A percentile compares a stretch with the other conserved stretches of the same genome.
phyloP scores from a whole-genome alignment of 1,140 invertebrate genomes.

The Glossosoma conforme region DNA sequence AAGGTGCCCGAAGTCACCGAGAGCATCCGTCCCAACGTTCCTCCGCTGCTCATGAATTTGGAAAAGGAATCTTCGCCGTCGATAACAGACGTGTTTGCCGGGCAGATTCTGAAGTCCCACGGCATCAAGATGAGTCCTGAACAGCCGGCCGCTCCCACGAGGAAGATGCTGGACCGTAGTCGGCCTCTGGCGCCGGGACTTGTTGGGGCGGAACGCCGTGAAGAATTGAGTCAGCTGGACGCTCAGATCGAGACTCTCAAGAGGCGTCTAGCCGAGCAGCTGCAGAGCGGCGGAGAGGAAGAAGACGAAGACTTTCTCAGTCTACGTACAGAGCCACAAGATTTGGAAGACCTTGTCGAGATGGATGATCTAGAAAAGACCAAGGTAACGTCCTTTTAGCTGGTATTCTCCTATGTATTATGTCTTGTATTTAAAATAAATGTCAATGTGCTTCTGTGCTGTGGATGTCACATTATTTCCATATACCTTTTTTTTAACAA shows the following conservation, averaged over 20 bases:
- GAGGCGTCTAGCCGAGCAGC: constrained; percentile 48
- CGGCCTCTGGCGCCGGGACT: too few relatives aligned
- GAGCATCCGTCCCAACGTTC: constrained; percentile 45
- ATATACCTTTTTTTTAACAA: too few relatives aligned
- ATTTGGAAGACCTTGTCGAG: constrained; percentile 27
- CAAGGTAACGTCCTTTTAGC: neutral
- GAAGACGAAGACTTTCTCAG: constrained; percentile 59
- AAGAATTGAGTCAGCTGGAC: constrained; percentile 51
- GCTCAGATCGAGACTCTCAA: constrained; percentile 51
- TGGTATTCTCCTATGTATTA: neutral
- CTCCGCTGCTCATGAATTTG: constrained; percentile 48
- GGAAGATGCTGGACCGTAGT: too few relatives aligned
- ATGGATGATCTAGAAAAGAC: too few relatives aligned
- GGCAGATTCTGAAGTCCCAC: constrained; percentile 51
- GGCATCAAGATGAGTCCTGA: constrained; percentile 38
- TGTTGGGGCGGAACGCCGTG: too few relatives aligned
- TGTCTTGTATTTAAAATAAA: too few relatives aligned
- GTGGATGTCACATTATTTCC: too few relatives aligned
- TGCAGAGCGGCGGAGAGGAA: constrained; percentile 53
- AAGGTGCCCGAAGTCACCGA: constrained; percentile 41
- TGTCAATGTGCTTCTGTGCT: too few relatives aligned
- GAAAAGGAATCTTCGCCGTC: constrained; percentile 51
- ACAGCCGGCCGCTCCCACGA: too few relatives aligned
- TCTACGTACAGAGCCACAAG: constrained; percentile 53
- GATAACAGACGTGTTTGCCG: constrained; percentile 57